Evolutionary conservation across 2,113 vertebrate species (phyloP), one percentile per base, ranked within the genome.

Genomic region (Dicrurus megarhynchus): DNA sequence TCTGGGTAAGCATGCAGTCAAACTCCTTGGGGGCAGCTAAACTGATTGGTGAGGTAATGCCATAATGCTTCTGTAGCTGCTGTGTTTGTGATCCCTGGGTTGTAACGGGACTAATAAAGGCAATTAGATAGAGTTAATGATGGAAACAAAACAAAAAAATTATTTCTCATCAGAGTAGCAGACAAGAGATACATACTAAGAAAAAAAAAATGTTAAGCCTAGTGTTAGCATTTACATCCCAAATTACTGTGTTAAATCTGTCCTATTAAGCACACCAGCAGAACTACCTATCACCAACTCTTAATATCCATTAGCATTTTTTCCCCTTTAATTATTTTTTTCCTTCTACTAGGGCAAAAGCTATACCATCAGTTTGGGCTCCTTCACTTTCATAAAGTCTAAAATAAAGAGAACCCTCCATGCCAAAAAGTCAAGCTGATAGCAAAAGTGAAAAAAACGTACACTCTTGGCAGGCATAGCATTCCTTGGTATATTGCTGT

Each of bases 41-140:
- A 97, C 98, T 99, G 98, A 99, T 99, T 47, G 99, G 98, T 89
- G 98, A 98, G 50, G 98, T 99, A 94, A 99, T 98, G 94, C 99
- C 99, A 98, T 98, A 99, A 95, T 98, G 98, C 97, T 98, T 99
- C 92, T 98, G 97, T 3, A 97, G 95, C 44, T 98, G 98, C 91
- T 98, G 98, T 39, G 97, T 97, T 89, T 98, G 99, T 97, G 98
- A 98, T 98, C 98, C 98, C 98, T 98, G 98, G 89, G 96, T 98
- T 96, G 97, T 97, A 94, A 98, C 95, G 84, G 98, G 98, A 98
- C 99, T 99, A 97, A 87, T 80, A 97, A 97, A 69, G 30, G 63
- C 93, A 98, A 97, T 89, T 95, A 94, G 65, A 97, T 61, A 97
- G 91, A 96, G 93, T 97, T 97, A 98, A 67, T 97, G 76, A 76